Percentiles rank a stretch among this genome's conserved stretches.
Evolutionary conservation across 1,140 invertebrate species (phyloP).

Genomic region (Callitettix versicolor): DNA sequence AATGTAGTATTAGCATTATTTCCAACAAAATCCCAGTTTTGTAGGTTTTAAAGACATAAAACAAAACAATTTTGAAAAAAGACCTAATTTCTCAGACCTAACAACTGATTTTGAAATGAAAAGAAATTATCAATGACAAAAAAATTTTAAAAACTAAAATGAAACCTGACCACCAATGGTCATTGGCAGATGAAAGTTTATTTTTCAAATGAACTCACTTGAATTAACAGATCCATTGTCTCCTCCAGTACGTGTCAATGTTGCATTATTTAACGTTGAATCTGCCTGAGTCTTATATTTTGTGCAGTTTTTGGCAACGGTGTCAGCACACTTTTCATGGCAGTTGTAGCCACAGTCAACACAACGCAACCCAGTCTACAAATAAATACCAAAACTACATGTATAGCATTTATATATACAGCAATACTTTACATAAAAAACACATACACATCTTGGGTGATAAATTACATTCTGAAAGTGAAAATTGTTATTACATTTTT

Average conservation of each 20-base stretch:
- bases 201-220: conserved; percentile 41
- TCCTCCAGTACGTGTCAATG: conserved; percentile 47
- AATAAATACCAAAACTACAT: conserved; percentile 15
- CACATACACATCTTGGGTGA: background rate
- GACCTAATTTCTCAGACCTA: too few relatives aligned
- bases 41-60: too few relatives aligned
- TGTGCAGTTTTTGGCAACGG: conserved; percentile 84
- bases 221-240: conserved; percentile 57
- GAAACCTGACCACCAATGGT: too few relatives aligned
- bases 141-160: too few relatives aligned
- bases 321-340: conserved; percentile 85
- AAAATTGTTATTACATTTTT: too few relatives aligned
- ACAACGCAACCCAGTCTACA: conserved; percentile 69
- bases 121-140: too few relatives aligned
- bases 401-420: conserved; percentile 15
- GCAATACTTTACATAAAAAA: background rate
- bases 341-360: conserved; percentile 91
- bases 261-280: conserved; percentile 49
- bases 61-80: too few relatives aligned
- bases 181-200: too few relatives aligned
- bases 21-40: too few relatives aligned
- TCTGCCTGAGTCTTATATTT: conserved; percentile 68
- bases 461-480: too few relatives aligned
- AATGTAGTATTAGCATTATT: too few relatives aligned
- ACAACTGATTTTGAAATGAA: too few relatives aligned